Evolutionary conservation across 1,140 invertebrate genomes (phyloP).

Genomic region (Physella acuta): DNA sequence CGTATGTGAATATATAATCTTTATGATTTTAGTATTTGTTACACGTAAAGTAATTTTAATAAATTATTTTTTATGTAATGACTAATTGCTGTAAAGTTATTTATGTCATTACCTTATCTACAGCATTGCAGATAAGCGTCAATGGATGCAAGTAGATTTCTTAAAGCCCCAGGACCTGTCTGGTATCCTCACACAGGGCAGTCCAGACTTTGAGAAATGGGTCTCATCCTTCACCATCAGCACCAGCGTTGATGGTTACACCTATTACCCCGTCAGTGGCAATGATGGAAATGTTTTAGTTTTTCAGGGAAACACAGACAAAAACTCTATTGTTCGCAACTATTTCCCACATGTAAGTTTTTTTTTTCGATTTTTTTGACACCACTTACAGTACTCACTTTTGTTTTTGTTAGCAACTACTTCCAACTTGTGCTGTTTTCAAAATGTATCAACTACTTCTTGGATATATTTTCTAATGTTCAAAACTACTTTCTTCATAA

Average conservation of each 20-base stretch:
- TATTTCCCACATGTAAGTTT: slow-evolving; percentile 16
- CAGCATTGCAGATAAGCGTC: slow-evolving; percentile 20
- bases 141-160: slow-evolving; percentile 34
- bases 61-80: too few species aligned
- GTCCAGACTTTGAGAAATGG: slow-evolving; percentile 31
- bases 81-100: too few species aligned
- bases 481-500: too few species aligned
- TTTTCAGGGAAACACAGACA: slow-evolving; percentile 6
- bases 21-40: too few species aligned
- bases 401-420: too few species aligned
- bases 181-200: slow-evolving; percentile 35
- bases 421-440: too few species aligned
- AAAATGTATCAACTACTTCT: too few species aligned
- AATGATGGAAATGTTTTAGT: neutral
- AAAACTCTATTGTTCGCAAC: neutral
- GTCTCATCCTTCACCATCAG: slow-evolving; percentile 23
- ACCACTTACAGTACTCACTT: too few species aligned
- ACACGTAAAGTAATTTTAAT: too few species aligned
- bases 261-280: neutral
- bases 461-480: too few species aligned
- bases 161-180: slow-evolving; percentile 25
- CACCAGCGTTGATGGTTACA: slow-evolving; percentile 3
- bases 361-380: neutral
- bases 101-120: too few species aligned
- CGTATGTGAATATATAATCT: too few species aligned